phyloP scores from a whole-genome alignment of 35 echinoderm and acorn worm genomes.

The Diadema setosum region DNA sequence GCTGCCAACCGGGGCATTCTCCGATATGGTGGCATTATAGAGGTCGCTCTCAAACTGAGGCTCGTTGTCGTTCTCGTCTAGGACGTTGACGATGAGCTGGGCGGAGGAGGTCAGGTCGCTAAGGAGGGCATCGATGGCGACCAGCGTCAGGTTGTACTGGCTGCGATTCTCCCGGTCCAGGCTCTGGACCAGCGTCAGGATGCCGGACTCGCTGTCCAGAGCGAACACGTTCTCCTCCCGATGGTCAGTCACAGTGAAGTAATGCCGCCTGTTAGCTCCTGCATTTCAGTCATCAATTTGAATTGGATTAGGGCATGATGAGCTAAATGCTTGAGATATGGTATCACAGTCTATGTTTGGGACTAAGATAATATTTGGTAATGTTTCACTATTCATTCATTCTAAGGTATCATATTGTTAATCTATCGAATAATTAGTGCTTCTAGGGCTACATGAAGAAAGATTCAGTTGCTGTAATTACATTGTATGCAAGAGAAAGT shows the following conservation, averaged over 20 bases:
- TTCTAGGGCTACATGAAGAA: too few species aligned
- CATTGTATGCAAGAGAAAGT: too few species aligned
- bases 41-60: constrained; percentile 90
- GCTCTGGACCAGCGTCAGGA: constrained; percentile 53
- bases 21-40: constrained; percentile 67
- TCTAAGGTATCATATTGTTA: too few species aligned
- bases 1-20: constrained; percentile 53
- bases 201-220: constrained; percentile 77
- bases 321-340: too few species aligned
- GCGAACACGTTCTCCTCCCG: constrained; percentile 45
- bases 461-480: too few species aligned
- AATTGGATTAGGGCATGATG: too few species aligned
- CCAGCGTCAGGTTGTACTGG: constrained; percentile 82
- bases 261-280: constrained; percentile 80
- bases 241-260: constrained; percentile 36
- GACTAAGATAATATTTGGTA: too few species aligned
- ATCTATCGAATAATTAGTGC: too few species aligned
- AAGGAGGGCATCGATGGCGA: constrained; percentile 56
- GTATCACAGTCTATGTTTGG: too few species aligned
- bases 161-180: constrained; percentile 75
- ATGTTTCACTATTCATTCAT: too few species aligned
- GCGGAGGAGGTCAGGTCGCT: constrained; percentile 36
- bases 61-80: constrained; percentile 98
- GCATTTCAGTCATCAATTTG: not conserved
- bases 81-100: constrained; percentile 69